phyloP scores from a whole-genome alignment of 2,113 vertebrate species.

The Nannobrachium achirus region DNA sequence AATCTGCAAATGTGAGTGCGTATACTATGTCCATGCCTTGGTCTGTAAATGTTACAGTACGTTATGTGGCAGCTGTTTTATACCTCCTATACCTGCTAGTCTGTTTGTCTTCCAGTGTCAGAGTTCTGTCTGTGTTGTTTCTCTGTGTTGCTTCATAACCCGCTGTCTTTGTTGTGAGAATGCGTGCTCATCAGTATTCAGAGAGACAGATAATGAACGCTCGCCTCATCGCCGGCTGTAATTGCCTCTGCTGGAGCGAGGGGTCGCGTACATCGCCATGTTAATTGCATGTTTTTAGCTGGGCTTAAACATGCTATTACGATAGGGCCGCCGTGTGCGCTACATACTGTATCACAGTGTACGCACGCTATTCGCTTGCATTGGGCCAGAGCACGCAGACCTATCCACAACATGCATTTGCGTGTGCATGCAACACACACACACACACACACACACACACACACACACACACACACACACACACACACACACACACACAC shows the following conservation, averaged over 20 bases:
- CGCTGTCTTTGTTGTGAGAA: slow-evolving; percentile 55
- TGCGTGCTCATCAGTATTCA: slow-evolving; percentile 59
- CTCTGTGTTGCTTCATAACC: background rate
- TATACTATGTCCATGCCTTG: background rate
- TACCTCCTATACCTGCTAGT: background rate
- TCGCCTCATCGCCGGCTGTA: slow-evolving; percentile 37
- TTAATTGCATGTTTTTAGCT: slow-evolving; percentile 62
- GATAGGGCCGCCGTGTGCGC: slow-evolving; percentile 32
- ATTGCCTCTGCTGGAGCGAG: slow-evolving; percentile 56
- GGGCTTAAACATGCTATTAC: slow-evolving; percentile 55
- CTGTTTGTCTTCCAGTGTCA: background rate
- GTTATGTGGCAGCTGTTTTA: background rate
- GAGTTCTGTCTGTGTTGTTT: background rate
- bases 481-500: background rate
- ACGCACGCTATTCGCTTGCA: no score
- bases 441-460: background rate
- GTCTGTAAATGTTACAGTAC: background rate
- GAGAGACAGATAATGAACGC: slow-evolving; percentile 48
- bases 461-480: background rate
- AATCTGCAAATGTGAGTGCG: background rate
- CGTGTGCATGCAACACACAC: no score
- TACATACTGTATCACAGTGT: background rate
- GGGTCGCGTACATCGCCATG: slow-evolving; percentile 20
- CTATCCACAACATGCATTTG: no score
- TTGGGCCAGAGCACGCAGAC: no score